phyloP scores from a whole-genome alignment of 2,888 invertebrate genomes.

The Deilephila porcellus region DNA sequence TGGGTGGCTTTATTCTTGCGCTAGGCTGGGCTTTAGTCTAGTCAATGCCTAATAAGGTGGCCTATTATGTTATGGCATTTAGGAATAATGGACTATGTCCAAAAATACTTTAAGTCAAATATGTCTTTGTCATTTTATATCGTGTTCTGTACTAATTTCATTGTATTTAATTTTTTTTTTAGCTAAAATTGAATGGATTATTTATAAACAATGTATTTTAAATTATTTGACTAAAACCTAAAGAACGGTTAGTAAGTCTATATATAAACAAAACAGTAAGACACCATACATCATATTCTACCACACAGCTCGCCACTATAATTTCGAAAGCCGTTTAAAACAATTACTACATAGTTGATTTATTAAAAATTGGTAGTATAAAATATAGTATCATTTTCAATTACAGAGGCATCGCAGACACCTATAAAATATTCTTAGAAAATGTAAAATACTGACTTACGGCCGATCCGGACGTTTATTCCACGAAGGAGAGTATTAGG shows the following conservation, averaged over 20 bases:
- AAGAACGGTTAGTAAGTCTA: neutral
- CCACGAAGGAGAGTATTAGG: conserved; percentile 55
- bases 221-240: too few relatives aligned
- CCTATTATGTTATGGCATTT: neutral
- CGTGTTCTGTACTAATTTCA: too few relatives aligned
- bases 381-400: conserved; percentile 18
- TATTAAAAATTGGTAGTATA: conserved; percentile 18
- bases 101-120: too few relatives aligned
- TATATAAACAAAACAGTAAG: neutral
- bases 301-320: neutral
- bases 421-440: conserved; percentile 38
- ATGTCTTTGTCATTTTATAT: too few relatives aligned
- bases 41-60: neutral
- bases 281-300: neutral
- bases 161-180: too few relatives aligned
- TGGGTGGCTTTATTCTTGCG: neutral
- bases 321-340: conserved; percentile 17
- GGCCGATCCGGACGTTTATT: conserved; percentile 41
- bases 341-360: conserved; percentile 13
- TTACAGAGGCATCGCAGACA: conserved; percentile 16
- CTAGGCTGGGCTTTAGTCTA: neutral
- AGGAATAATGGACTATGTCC: neutral
- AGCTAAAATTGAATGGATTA: too few relatives aligned
- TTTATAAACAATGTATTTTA: too few relatives aligned
- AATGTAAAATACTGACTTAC: conserved; percentile 31